A percentile compares a stretch with the other conserved stretches of the same genome.
phyloP scores from a whole-genome alignment of 1,140 invertebrate genomes.

The Melanaphis sacchari region DNA sequence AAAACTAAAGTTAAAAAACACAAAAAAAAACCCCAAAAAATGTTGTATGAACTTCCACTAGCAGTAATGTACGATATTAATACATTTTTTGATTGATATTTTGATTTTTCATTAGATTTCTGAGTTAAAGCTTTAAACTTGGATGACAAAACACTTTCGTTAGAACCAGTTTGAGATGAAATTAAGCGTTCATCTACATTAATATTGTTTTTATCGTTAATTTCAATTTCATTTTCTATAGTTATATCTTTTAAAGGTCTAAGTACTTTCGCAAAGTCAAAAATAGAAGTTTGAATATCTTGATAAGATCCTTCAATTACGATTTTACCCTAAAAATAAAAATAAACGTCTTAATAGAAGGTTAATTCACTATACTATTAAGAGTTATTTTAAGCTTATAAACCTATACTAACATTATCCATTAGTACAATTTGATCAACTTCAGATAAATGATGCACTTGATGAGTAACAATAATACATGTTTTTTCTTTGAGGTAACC shows the following conservation, averaged over 20 bases:
- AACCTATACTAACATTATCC: slow-evolving; percentile 69
- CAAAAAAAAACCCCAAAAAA: not conserved
- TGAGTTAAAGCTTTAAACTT: not conserved
- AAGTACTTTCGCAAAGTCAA: slow-evolving; percentile 68
- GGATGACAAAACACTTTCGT: not conserved
- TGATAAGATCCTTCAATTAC: slow-evolving; percentile 68
- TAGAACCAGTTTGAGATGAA: not conserved
- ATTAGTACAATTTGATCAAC: slow-evolving; percentile 81
- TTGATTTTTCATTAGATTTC: not conserved
- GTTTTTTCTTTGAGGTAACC: slow-evolving; percentile 70
- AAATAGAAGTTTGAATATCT: slow-evolving; percentile 65
- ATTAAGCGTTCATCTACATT: accelerated
- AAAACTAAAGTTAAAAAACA: not conserved
- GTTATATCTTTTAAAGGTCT: slow-evolving; percentile 63
- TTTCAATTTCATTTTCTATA: slow-evolving; percentile 57
- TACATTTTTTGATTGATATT: not conserved
- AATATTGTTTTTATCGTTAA: not conserved
- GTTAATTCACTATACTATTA: not conserved
- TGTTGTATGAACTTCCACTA: not conserved
- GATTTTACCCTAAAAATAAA: slow-evolving; percentile 68
- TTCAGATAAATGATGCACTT: slow-evolving; percentile 65
- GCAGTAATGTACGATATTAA: not conserved
- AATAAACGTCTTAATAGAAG: slow-evolving; percentile 49
- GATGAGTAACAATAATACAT: slow-evolving; percentile 73
- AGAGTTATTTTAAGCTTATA: not conserved